Base-by-base conservation (phyloP, 2,797 vertebrate genomes). In the Anisognathus igniventris region DNA sequence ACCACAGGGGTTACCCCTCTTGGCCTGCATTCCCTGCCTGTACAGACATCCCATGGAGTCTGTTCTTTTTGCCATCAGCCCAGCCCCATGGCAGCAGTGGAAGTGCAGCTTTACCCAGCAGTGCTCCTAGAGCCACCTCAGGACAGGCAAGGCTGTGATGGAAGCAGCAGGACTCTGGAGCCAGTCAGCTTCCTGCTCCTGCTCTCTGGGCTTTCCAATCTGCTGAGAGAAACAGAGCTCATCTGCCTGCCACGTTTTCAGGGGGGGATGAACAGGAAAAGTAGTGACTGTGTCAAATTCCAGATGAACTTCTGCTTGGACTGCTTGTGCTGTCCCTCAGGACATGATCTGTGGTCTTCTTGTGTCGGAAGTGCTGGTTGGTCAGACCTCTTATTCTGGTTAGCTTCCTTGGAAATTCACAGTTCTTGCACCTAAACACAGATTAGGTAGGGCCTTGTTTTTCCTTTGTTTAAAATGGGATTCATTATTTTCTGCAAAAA, bases 1-100 rank as follows among this genome's bases (percentile, higher is more conserved):
- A 17, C 0, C 0, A 0, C 5, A n/a, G 48, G 10, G 7, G 7
- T 64, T 65, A 33, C 35, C 21, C 20, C 1, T 33, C 64, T 37
- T 35, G 62, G 44, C 35, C 33, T 1, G 1, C 65, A 37, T 0
- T 42, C 44, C 21, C 22, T 70, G 18, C 44, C 50, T 57, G 1
- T 45, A 4, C 12, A 20, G 44, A 8, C 42, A 16, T 70, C 71
- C 23, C n/a, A 2, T n/a, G 45, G 12, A 22, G 24, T 45, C n/a
- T 33, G 37, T 33, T 57, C 12, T 25, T 57, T 44, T 19, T 82
- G 64, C n/a, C 10, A 5, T 14, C 8, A 18, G 14, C n/a, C 27
- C 61, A 35, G 54, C 11, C 33, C 47, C 3, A 1, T 42, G 33
- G 50, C 20, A 57, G 42, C 10, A n/a, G 6, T 27, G 6, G 8